Evolutionary conservation across 2,113 vertebrate species (phyloP).

Genomic region (Nanorana parkeri): DNA sequence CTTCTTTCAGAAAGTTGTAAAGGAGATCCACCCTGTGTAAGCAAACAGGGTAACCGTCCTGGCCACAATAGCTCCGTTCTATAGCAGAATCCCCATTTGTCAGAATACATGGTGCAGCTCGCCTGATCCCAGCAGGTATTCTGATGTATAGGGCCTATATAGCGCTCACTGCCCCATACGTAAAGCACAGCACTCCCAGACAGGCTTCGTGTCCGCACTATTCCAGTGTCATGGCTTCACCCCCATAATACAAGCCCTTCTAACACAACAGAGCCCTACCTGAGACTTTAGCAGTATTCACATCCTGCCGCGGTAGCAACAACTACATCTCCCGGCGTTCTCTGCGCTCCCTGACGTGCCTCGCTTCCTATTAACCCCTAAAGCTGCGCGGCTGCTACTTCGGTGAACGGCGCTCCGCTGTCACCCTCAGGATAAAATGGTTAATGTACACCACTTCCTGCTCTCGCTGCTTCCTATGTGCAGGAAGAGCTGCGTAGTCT

Average conservation of each 20-base stretch:
- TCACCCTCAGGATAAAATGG: neutral
- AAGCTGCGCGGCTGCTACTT: neutral
- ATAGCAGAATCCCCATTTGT: too few relatives aligned
- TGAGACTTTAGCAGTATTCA: neutral
- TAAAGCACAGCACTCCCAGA: neutral
- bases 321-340: constrained; percentile 45
- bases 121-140: too few relatives aligned
- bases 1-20: too few relatives aligned
- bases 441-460: constrained; percentile 1
- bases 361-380: neutral
- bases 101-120: too few relatives aligned
- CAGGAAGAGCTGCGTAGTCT: too few relatives aligned
- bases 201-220: too few relatives aligned
- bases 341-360: neutral
- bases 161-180: too few relatives aligned
- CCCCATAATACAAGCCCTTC: neutral
- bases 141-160: neutral
- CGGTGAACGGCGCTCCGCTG: too few relatives aligned
- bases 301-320: constrained; percentile 1
- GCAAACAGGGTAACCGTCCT: too few relatives aligned
- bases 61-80: too few relatives aligned
- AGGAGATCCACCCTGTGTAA: too few relatives aligned
- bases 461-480: neutral
- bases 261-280: neutral
- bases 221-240: neutral